phyloP scores from a whole-genome alignment of 2,797 vertebrate species.

The Cossypha niveicapilla region DNA sequence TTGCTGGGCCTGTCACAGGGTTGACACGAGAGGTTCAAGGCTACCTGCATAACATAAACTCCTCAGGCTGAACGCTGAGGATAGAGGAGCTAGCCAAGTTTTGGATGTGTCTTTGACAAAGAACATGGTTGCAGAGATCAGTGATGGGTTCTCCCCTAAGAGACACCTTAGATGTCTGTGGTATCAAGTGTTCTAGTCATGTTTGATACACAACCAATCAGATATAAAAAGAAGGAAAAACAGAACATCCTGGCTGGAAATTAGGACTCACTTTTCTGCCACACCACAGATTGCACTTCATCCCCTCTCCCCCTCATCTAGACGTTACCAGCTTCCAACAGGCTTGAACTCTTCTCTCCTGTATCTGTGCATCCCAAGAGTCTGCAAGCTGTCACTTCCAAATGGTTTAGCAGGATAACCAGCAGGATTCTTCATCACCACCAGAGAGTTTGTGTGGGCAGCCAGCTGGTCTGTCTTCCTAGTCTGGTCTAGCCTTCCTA shows the following conservation, averaged over 20 bases:
- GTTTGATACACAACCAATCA: neutral
- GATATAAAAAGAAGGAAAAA: neutral
- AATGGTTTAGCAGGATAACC: neutral
- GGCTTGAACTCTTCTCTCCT: neutral
- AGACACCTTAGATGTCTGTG: neutral
- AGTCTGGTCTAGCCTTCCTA: neutral
- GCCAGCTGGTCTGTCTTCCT: neutral
- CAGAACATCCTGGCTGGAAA: neutral
- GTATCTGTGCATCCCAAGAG: neutral
- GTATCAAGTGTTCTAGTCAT: accelerated
- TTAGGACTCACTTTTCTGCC: neutral
- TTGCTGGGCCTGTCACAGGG: neutral
- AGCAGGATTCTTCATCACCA: neutral
- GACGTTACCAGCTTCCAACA: neutral
- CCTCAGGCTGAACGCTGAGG: neutral
- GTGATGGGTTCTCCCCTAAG: neutral
- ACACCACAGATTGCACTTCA: neutral
- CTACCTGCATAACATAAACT: neutral
- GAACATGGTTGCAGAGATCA: neutral
- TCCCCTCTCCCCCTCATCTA: neutral
- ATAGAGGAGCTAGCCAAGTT: neutral
- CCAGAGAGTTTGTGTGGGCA: neutral
- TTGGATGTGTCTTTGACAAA: neutral
- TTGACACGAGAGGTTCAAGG: neutral
- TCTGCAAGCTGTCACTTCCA: slow-evolving; percentile 12